Base-by-base conservation (phyloP, 2,113 vertebrate species). In the Sylvicapra grimmia region DNA sequence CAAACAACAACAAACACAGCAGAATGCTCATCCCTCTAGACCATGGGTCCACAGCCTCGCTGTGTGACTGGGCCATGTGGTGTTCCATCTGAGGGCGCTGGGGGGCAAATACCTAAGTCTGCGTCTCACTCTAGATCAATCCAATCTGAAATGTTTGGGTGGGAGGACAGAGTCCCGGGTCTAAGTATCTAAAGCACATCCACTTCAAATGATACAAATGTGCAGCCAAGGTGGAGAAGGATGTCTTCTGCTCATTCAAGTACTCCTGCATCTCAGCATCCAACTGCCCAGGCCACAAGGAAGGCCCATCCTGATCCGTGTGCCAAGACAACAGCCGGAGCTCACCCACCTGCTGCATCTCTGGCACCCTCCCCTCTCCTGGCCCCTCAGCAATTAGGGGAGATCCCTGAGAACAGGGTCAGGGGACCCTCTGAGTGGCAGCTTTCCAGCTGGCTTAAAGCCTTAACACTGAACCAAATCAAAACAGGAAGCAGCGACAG, bases 111-210 rank as follows among this genome's bases (percentile, higher is more conserved):
- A 82, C 16, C 23, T 16, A 49, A 72, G 23, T 53, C 54, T 33
- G 10, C 8, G 15, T 87, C 33, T 97, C 89, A 90, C 15, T 63
- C 3, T 10, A 44, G n/a, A 90, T 13, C 75, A 33, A 61, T 75
- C 49, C 84, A n/a, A 33, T 63, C 3, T 0, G 36, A 88, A 65
- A 77, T 40, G 2, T 47, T 53, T 29, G 54, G 21, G 14, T 86
- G 8, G 15, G 5, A 53, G 0, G 9, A 29, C 18, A 3, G 53
- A 15, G 8, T 49, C 4, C n/a, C 56, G 2, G 11, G 10, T 6
- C 25, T 84, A 36, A 18, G 58, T 4, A 89, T 49, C 68, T 58
- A 79, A 54, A 68, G 83, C 15, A 4, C 23, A 15, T 2, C 27
- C 56, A 51, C 16, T 8, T 18, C 31, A 82, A 25, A 44, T 49